Conservation (phyloP, 2,888 invertebrate species). For the Nomada lathburiana region DNA sequence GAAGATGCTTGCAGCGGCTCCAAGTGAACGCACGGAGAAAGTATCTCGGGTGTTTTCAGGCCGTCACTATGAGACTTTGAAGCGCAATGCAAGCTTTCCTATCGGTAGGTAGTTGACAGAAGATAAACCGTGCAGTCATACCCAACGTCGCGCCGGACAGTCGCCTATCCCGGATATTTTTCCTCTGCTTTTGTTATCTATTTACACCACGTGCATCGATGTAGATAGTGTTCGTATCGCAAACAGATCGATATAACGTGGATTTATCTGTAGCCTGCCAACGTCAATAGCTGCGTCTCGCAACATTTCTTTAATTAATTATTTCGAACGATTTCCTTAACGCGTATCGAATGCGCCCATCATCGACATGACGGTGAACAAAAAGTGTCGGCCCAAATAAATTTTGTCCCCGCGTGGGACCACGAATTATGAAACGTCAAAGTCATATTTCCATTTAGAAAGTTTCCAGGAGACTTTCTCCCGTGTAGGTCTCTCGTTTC, state of each 20-base stretch:
- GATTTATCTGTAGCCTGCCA: constrained; percentile 22
- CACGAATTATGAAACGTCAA: neutral
- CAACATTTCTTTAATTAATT: constrained; percentile 18
- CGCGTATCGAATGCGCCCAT: neutral
- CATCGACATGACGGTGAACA: neutral
- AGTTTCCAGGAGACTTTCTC: no score
- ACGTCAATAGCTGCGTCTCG: constrained; percentile 8
- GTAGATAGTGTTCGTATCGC: constrained; percentile 43
- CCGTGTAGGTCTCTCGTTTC: no score
- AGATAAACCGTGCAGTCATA: constrained; percentile 66
- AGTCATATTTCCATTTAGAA: no score
- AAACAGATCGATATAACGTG: constrained; percentile 36
- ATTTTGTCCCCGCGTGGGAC: neutral
- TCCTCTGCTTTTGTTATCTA: constrained; percentile 64
- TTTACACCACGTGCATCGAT: constrained; percentile 63
- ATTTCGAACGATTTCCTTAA: neutral
- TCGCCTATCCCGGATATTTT: constrained; percentile 54
- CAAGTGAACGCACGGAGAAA: neutral
- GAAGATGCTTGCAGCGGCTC: neutral
- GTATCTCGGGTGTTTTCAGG: neutral
- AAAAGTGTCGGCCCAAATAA: neutral
- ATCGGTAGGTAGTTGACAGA: constrained; percentile 62
- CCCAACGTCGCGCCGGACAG: constrained; percentile 59
- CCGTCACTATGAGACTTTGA: constrained; percentile 23
- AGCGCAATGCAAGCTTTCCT: constrained; percentile 54